Evolutionary conservation across 2,888 invertebrate species (phyloP), one percentile per base, ranked within the genome.

Genomic region (Chironomus riparius): DNA sequence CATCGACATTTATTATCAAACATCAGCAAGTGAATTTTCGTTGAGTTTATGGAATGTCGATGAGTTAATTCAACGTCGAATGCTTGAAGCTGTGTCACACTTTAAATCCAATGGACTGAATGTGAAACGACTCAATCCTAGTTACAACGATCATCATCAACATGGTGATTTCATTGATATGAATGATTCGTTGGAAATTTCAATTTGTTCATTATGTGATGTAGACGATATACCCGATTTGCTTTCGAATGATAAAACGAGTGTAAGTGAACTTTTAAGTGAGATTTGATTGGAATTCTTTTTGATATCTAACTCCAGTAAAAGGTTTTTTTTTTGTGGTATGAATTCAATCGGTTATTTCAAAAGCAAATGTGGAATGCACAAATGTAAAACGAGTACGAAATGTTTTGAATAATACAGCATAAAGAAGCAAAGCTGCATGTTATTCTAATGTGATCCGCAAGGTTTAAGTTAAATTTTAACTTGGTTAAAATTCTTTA

Each of bases 1-100:
- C 4, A 78, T 88, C 1, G 85, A 84, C 81, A 87, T 88, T 68
- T 76, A 77, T 21, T 91, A 88, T 81, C 88, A 91, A 87, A 88
- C 88, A 71, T 88, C 89, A 78, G 86, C 88, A 70, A 56, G 56
- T 22, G 85, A 86, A 0, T 82, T 85, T 3, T 86, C 87, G 0
- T 80, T 87, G 1, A 85, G 88, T 0, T 79, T 87, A 2, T 81
- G 87, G 15, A 82, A 83, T 7, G 88, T 90, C 0, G 83, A 88
- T 47, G 76, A 80, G 0, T 86, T 87, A 72, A 86, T 92, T 4
- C 84, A 84, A 78, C 80, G 83, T 0, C 84, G 85, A 3, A 85
- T 90, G 47, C 80, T 79, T 7, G 82, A 82, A 65, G 87, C 87
- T 1, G 86, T 86, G 0, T 79, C 80, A 0, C 86, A 88, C 79